phyloP scores from a whole-genome alignment of 1,140 invertebrate genomes.

The Uloborus diversus region DNA sequence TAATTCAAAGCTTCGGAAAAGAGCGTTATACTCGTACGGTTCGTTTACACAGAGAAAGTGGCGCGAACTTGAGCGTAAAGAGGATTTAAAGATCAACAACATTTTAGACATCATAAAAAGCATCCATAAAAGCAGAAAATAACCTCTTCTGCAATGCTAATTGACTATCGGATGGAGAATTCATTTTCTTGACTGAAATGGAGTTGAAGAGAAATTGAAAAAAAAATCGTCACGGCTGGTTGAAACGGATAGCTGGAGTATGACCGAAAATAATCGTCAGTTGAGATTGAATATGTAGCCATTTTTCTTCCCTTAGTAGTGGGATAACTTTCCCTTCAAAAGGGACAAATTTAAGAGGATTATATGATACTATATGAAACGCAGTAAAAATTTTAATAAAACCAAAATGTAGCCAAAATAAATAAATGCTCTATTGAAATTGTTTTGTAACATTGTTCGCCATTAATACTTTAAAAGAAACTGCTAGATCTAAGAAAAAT shows the following conservation, averaged over 20 bases:
- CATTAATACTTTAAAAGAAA: no score
- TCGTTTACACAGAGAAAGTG: constrained; percentile 10
- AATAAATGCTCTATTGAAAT: no score
- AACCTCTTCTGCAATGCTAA: neutral
- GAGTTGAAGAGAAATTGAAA: neutral
- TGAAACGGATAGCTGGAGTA: neutral
- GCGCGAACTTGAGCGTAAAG: neutral
- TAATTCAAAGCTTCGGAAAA: no score
- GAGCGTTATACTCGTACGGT: no score
- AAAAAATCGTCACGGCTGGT: neutral
- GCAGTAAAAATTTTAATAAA: no score
- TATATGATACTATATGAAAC: no score
- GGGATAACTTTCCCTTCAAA: no score
- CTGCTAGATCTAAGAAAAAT: no score
- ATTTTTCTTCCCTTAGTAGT: neutral
- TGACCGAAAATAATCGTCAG: neutral
- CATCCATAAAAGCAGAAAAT: neutral
- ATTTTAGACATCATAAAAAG: neutral
- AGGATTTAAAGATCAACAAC: neutral
- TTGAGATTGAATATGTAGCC: neutral
- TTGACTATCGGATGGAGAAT: neutral
- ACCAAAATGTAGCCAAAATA: no score
- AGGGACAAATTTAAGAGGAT: no score
- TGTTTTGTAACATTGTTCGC: no score
- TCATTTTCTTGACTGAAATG: neutral